Base-by-base conservation (phyloP, 2,888 invertebrate genomes). In the Unio delphinus region DNA sequence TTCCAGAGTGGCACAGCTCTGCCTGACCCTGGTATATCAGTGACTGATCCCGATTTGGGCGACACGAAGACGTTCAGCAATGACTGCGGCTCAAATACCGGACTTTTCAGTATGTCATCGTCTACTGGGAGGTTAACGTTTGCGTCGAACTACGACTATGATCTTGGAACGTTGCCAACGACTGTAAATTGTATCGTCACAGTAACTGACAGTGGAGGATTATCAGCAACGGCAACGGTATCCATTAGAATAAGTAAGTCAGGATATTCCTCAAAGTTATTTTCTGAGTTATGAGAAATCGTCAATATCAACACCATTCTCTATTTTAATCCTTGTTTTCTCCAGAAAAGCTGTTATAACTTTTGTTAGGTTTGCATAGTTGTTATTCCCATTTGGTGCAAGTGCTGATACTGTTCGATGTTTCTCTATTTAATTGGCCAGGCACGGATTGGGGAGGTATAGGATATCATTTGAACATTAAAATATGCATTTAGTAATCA, bases 31-130 rank as follows among this genome's bases (percentile, higher is more conserved):
- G 55, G 60, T 5, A 74, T 78, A 63, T 67, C 72, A 20, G 61
- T 70, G 18, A 69, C 76, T 0, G 80, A 80, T 55, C 75, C 76
- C 4, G 80, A 80, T 64, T 23, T 65, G 20, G 73, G 74, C 6
- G 80, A 77, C 34, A 68, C 67, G 5, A 57, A 54, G 8, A 73
- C 68, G 1, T 68, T 73, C 28, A 64, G 68, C 30, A 64, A 75
- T 57, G 64, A 68, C 59, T 75, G 76, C 54, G 66, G 69, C 15
- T 20, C 70, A 30, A 23, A 64, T 3, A 69, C 73, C 5, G 68
- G 65, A 0, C 68, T 70, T 63, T 72, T 79, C 17, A 56, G 54
- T 15, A 74, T 79, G 20, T 45, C 69, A 28, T 3, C 70, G 1
- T n/a, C 65, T 7, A 45, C 74, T 0, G 74, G 74, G 17, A 61